Conservation (phyloP, 53 echinoderm and acorn worm genomes). For the Arbacia lixula region DNA sequence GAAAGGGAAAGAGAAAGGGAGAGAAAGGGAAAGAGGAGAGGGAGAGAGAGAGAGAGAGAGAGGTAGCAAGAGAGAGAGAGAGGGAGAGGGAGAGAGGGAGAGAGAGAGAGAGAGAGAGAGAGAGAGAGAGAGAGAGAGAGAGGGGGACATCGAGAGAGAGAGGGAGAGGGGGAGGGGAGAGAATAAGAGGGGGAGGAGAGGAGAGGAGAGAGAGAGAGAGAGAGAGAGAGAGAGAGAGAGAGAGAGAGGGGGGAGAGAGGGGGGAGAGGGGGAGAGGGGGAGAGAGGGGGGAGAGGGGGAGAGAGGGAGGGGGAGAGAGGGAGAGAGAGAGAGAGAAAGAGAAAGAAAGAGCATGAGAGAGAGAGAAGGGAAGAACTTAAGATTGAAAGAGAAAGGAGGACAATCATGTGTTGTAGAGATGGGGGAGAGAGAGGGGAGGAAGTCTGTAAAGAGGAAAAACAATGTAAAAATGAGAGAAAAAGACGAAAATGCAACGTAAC, state of each 20-base stretch:
- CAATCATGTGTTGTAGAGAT: too few species aligned
- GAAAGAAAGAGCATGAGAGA: neutral
- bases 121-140: neutral
- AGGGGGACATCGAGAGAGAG: neutral
- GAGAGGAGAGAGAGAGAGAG: neutral
- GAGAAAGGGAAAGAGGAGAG: neutral
- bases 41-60: conserved; percentile 2
- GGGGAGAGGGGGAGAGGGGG: neutral
- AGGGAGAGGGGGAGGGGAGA: neutral
- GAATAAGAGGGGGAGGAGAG: neutral
- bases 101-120: conserved; percentile 9
- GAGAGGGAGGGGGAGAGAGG: neutral
- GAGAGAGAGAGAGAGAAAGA: conserved; percentile 12
- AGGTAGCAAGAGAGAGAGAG: conserved; percentile 7
- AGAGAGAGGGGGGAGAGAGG: neutral
- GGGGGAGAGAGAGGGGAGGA: conserved; percentile 23
- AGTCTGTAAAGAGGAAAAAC: too few species aligned
- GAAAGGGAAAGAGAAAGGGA: neutral
- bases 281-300: neutral
- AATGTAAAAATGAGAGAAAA: too few species aligned
- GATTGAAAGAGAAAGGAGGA: conserved; percentile 3
- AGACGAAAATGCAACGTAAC: too few species aligned
- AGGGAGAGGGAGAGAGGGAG: conserved; percentile 1
- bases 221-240: neutral
- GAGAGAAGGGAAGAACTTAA: conserved; percentile 27